Percentiles rank a stretch among this genome's conserved stretches.
phyloP scores from a whole-genome alignment of 2,888 invertebrate genomes.

The Lasius fuliginosus region DNA sequence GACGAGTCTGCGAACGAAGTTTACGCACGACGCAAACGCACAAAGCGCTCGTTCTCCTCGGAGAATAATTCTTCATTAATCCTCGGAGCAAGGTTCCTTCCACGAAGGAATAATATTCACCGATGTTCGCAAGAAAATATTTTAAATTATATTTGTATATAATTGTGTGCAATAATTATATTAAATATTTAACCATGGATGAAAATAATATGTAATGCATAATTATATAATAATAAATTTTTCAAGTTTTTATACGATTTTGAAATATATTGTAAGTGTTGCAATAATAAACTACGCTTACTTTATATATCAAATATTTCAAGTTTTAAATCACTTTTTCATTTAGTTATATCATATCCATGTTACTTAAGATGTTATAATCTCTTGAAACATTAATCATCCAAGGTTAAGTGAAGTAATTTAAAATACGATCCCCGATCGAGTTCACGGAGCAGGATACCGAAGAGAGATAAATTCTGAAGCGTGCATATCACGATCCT shows the following conservation, averaged over 20 bases:
- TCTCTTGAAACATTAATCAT: constrained; percentile 14
- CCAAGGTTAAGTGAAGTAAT: constrained; percentile 16
- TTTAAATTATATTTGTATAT: not conserved
- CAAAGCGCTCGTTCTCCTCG: constrained; percentile 51
- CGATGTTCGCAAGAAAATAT: constrained; percentile 75
- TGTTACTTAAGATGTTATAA: not conserved
- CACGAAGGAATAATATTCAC: constrained; percentile 58
- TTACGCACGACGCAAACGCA: constrained; percentile 61
- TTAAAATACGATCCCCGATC: not conserved
- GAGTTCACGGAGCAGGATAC: constrained; percentile 33
- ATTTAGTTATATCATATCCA: not conserved
- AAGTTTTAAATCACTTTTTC: not conserved
- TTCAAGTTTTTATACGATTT: not conserved
- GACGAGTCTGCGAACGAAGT: constrained; percentile 40
- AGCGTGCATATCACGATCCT: constrained; percentile 33
- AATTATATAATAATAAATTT: not conserved
- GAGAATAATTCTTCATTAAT: constrained; percentile 71
- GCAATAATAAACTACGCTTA: not conserved
- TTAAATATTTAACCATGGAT: constrained; percentile 22
- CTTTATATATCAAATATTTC: not conserved
- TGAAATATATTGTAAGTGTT: not conserved
- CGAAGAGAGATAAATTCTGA: constrained; percentile 25
- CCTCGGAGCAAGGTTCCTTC: constrained; percentile 27
- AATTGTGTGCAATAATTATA: not conserved
- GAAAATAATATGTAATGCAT: not conserved